Evolutionary conservation across 2,797 vertebrate species (phyloP), one percentile per base, ranked within the genome.

Genomic region (Tadarida brasiliensis): DNA sequence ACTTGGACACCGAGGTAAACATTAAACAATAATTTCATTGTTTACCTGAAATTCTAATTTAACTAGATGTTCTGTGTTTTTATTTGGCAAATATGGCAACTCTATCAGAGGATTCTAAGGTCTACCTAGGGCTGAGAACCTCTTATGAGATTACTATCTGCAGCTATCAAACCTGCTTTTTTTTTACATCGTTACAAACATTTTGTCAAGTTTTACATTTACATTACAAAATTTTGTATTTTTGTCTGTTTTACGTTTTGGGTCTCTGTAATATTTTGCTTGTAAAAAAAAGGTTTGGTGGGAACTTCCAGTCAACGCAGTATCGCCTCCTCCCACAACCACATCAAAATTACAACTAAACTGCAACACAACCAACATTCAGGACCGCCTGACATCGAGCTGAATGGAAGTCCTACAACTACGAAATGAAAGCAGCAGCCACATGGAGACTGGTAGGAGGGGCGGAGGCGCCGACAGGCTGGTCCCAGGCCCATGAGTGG

Each of bases 31-130:
- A 24, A 96, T 83, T 81, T n/a, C 3, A 7, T 70, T 77, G n/a
- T 47, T 65, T 59, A 73, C 59, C 14, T 35, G 73, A 81, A 87
- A 90, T 83, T 83, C 26, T 73, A 81, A 77, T 51, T 94, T 90
- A 89, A 90, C 28, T 80, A 28, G 4, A 49, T 0, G 3, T 87
- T 24, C 22, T 95, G 22, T 54, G 44, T 63, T 94, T 33, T 92
- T 78, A 67, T 57, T 73, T 70, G 39, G 4, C 90, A 67, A 39
- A 39, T 67, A 68, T 78, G 20, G 12, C 91, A 68, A 81, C 30
- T 4, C 20, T 30, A 3, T 28, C 1, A 2, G 20, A 67, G 63
- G 49, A 87, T 35, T 56, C 35, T 54, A 57, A 95, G 63, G 47
- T 70, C 59, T 59, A 59, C 16, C 4, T 22, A 89, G 14, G 39